Base-by-base conservation (phyloP, 2,888 invertebrate species). In the Acrobasis suavella region DNA sequence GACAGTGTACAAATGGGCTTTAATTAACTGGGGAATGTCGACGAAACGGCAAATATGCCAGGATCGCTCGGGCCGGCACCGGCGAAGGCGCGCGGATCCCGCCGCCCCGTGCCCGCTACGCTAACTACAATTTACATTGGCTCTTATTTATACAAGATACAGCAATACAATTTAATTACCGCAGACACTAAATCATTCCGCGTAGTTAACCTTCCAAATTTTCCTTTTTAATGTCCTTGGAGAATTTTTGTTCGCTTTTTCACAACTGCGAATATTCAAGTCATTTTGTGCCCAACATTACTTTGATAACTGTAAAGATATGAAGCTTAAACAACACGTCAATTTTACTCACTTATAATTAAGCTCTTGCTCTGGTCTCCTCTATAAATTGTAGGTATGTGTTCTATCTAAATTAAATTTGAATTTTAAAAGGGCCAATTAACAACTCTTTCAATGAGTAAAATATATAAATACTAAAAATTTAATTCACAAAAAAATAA, bases 21-120 rank as follows among this genome's bases (percentile, higher is more conserved):
- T 89, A 91, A 91, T 91, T 91, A 91, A 89, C 88, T 87, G 81
- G 82, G 86, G 88, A 90, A 89, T 89, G 88, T 82, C 81, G 85
- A 82, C 78, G 79, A 85, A 86, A 84, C 82, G 86, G 87, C 84
- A 87, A 88, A 85, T 87, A 89, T 87, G 86, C 85, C 76, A 71
- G 78, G 83, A 84, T 81, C 83, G 82, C 74, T 69, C 74, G 77
- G 72, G 72, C 75, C 82, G 83, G 69, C 74, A 72, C 72, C 75
- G 70, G 75, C 72, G 65, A 64, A 65, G 63, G 65, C 75, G 72
- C 74, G 72, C 74, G 66, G 65, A 64, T 69, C 68, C 67, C 66
- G 65, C 67, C 70, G 67, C 64, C 68, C 72, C 69, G 76, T 69
- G 73, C 76, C 77, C 71, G 77, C 79, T 72, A 69, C 80, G 78